Evolutionary conservation across 92 coral and sea anemone species (phyloP).

Genomic region (Hydrozoanthus gracilis): DNA sequence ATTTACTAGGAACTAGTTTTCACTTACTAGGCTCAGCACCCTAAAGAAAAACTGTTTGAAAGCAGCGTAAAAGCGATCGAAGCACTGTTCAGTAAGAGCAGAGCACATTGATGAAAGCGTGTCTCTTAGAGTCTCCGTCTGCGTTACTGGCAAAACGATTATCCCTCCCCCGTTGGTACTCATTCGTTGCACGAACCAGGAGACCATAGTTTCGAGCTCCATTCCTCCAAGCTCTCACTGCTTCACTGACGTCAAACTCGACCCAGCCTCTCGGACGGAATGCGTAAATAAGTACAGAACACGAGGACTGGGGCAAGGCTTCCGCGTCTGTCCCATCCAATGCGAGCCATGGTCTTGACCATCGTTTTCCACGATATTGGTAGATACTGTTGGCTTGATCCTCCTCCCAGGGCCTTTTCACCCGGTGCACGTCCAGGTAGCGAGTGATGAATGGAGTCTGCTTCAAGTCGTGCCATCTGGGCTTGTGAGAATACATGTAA

Average conservation of each 20-base stretch:
- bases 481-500: conserved; percentile 66
- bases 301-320: background rate
- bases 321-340: conserved; percentile 34
- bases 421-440: conserved; percentile 52
- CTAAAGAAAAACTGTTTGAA: too few species aligned
- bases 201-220: conserved; percentile 70
- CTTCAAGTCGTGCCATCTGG: conserved; percentile 45
- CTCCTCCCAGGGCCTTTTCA: conserved; percentile 67
- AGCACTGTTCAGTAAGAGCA: background rate
- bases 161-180: conserved; percentile 48
- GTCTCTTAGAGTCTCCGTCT: conserved; percentile 6
- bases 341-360: background rate
- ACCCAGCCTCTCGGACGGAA: conserved; percentile 59
- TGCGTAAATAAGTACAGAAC: conserved; percentile 56
- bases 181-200: conserved; percentile 61
- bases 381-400: conserved; percentile 55
- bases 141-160: conserved; percentile 70
- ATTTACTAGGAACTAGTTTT: too few species aligned
- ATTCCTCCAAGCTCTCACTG: conserved; percentile 58
- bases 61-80: too few species aligned
- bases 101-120: conserved; percentile 47
- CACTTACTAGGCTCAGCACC: too few species aligned
- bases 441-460: conserved; percentile 60
- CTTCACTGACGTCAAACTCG: conserved; percentile 72
- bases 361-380: background rate